These are phyloP conservation scores for Tringa solitaria DNA, from an alignment of 2,113 vertebrate species.

Conservation along the genomic window DNA sequence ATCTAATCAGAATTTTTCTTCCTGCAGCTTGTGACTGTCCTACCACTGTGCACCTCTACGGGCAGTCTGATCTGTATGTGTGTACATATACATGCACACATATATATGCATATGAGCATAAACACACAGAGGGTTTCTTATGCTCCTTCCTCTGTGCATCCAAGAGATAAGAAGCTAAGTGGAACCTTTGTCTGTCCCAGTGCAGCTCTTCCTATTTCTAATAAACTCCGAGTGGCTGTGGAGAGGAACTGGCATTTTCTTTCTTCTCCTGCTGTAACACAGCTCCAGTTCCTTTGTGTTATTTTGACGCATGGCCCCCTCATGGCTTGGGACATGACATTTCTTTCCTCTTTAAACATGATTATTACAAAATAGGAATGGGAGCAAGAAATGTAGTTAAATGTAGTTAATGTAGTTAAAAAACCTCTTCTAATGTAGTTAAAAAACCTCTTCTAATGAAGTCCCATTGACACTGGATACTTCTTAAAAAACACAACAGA, in stretches of 20 bases:
- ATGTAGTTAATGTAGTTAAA: too few relatives aligned
- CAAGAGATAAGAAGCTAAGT: not conserved
- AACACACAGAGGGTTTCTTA: not conserved
- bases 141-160: not conserved
- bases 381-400: not conserved
- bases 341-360: conserved; percentile 1
- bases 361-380: not conserved
- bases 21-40: not conserved
- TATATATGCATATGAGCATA: not conserved
- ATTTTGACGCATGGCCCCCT: not conserved
- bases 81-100: not conserved
- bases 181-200: not conserved
- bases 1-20: not conserved
- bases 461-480: not conserved
- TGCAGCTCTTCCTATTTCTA: not conserved
- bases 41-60: not conserved
- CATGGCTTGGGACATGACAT: not conserved
- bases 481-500: conserved; percentile 1
- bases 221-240: fast-evolving
- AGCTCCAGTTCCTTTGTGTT: not conserved
- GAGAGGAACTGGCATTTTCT: not conserved
- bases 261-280: not conserved
- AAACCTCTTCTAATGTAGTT: not conserved
- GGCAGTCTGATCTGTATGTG: not conserved
- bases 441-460: not conserved